phyloP scores from a whole-genome alignment of 1,140 invertebrate genomes.

The Temnothorax nylanderi region DNA sequence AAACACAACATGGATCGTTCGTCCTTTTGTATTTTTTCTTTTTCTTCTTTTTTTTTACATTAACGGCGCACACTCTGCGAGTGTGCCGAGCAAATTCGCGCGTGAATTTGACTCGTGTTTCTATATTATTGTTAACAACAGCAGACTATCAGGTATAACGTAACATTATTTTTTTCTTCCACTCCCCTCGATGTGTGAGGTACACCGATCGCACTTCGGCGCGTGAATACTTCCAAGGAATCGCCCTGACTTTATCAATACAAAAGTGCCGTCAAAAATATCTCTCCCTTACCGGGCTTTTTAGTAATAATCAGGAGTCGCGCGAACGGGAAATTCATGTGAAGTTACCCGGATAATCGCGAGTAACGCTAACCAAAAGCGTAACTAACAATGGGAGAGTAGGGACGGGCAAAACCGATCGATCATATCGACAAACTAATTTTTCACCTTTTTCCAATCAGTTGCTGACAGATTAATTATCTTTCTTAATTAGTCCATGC shows the following conservation, averaged over 20 bases:
- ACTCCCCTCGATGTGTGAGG: constrained; percentile 64
- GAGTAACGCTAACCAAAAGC: constrained; percentile 33
- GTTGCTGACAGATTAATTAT: not conserved
- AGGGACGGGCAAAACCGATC: constrained; percentile 9
- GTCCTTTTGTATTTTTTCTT: constrained; percentile 38
- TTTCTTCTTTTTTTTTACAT: constrained; percentile 20
- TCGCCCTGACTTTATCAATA: constrained; percentile 69
- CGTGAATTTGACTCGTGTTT: constrained; percentile 60
- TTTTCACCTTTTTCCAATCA: not conserved
- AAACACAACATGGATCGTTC: constrained; percentile 44
- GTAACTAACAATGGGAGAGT: not conserved
- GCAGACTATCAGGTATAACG: constrained; percentile 76
- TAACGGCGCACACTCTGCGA: constrained; percentile 55
- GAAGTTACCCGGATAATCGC: constrained; percentile 32
- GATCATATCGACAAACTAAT: constrained; percentile 1
- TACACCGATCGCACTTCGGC: constrained; percentile 78
- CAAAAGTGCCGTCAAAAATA: constrained; percentile 78
- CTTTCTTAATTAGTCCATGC: not conserved
- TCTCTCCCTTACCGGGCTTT: constrained; percentile 68
- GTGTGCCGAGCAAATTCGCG: constrained; percentile 63
- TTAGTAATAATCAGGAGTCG: constrained; percentile 65
- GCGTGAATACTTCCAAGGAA: constrained; percentile 70
- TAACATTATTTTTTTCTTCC: constrained; percentile 61
- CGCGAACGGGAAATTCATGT: constrained; percentile 56
- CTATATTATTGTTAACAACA: constrained; percentile 80